These are phyloP conservation scores for Mugil cephalus DNA, from an alignment of 2,113 vertebrate genomes.

Conservation along the genomic window DNA sequence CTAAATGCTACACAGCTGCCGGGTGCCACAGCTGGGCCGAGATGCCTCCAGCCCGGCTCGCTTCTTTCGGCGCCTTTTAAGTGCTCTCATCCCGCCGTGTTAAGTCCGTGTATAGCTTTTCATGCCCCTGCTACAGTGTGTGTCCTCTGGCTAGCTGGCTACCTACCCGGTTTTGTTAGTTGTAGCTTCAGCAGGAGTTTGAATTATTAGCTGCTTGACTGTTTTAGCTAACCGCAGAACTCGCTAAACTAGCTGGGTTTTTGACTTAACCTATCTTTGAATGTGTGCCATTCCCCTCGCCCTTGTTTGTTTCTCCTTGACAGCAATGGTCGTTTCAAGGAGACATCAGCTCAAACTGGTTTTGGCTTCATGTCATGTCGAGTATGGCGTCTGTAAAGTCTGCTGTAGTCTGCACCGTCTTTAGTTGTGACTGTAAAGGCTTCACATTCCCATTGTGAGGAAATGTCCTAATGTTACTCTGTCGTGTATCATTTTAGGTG, in stretches of 20 bases:
- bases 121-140: constrained; percentile 21
- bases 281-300: not conserved
- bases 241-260: no score
- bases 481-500: constrained; percentile 80
- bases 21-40: no score
- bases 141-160: constrained; percentile 63
- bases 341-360: constrained; percentile 23
- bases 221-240: no score
- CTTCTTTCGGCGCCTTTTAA: no score
- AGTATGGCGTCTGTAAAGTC: not conserved
- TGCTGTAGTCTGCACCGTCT: not conserved
- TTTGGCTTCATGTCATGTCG: not conserved
- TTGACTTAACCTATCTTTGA: not conserved
- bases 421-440: not conserved
- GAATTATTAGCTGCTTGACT: not conserved
- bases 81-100: not conserved
- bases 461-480: not conserved
- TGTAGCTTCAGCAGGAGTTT: not conserved
- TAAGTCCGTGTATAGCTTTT: not conserved
- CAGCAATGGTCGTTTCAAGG: constrained; percentile 45
- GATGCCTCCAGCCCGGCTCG: no score
- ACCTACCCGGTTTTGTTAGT: constrained; percentile 14
- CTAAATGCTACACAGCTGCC: constrained; percentile 46
- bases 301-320: constrained; percentile 14
- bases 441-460: no score